Evolutionary conservation across 2,113 vertebrate species (phyloP), one percentile per base, ranked within the genome.

Genomic region (Elephantulus edwardii): DNA sequence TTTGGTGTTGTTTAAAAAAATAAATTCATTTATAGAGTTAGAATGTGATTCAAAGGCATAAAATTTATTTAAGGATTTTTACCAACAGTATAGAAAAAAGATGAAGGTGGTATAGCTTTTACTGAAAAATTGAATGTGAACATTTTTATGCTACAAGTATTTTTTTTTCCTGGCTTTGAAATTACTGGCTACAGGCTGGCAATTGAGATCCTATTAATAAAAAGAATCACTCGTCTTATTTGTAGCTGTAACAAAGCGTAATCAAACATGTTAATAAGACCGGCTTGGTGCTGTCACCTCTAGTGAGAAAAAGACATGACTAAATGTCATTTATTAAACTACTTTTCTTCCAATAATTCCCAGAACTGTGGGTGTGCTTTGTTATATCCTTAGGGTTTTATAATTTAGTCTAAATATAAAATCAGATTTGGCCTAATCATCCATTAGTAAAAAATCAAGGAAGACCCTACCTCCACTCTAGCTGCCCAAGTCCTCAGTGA

Each of bases 261-360:
- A 46, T 77, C 68, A 68, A 75, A 91, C 48, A 78, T 20, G 24
- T 70, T 68, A 50, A n/a, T 48, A 72, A 94, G 62, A 80, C 52
- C 46, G 82, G 62, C 40, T 64, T 50, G 89, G 92, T 93, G 93
- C 93, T 94, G 95, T 91, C 68, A 76, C 83, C 78, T 83, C 64
- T 42, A 40, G 60, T 92, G 80, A 94, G 35, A 77, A 70, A 77
- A 88, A 86, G 76, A 78, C 16, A 54, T 66, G 82, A 46, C 76
- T 88, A 38, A 56, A 28, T 88, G 42, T 91, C 88, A 28, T 16
- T 82, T 90, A 56, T 89, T 90, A 78, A 88, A 56, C 83, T 56
- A 9, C 22, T 76, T 89, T 82, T 81, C 80, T 93, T 83, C 52
- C 90, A 77, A 52, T 77, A 75, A 11, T 70, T 30, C 88, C 76